Conservation (phyloP, 1,140 invertebrate genomes). For the Anastrepha obliqua region DNA sequence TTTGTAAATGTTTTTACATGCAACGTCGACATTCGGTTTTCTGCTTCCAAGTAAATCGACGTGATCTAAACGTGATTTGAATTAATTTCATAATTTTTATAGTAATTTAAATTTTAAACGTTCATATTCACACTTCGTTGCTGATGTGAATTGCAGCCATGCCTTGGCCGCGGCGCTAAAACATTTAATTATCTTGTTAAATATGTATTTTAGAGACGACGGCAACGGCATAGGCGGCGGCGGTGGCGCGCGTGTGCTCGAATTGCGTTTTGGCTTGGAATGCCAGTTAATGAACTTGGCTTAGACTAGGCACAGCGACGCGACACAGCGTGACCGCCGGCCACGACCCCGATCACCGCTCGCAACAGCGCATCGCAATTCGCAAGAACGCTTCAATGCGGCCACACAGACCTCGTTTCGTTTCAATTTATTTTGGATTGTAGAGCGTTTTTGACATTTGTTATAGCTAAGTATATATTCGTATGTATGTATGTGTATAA, state of each 20-base stretch:
- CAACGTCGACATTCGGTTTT: too few species aligned
- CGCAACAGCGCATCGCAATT: not conserved
- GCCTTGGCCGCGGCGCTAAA: conserved; percentile 13
- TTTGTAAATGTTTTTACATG: too few species aligned
- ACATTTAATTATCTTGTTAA: conserved; percentile 51
- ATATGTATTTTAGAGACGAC: not conserved
- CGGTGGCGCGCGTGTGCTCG: not conserved
- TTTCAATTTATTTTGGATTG: conserved; percentile 3
- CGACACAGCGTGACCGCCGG: conserved; percentile 35
- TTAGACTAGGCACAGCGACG: conserved; percentile 29
- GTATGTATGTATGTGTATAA: not conserved
- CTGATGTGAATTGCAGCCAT: not conserved
- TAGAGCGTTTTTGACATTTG: conserved; percentile 35
- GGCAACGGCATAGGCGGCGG: not conserved
- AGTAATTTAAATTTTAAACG: conserved; percentile 45
- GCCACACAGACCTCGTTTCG: conserved; percentile 15
- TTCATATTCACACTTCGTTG: conserved; percentile 1
- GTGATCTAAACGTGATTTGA: conserved; percentile 19
- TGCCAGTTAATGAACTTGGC: conserved; percentile 50
- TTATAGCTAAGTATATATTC: not conserved
- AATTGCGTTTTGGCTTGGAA: conserved; percentile 34
- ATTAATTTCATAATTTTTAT: conserved; percentile 37
- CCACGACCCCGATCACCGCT: not conserved
- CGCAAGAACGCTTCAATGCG: conserved; percentile 51
- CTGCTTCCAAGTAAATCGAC: too few species aligned